These are phyloP conservation scores for Ataeniobius toweri DNA, from an alignment of 2,797 vertebrate species.

Conservation along the genomic window DNA sequence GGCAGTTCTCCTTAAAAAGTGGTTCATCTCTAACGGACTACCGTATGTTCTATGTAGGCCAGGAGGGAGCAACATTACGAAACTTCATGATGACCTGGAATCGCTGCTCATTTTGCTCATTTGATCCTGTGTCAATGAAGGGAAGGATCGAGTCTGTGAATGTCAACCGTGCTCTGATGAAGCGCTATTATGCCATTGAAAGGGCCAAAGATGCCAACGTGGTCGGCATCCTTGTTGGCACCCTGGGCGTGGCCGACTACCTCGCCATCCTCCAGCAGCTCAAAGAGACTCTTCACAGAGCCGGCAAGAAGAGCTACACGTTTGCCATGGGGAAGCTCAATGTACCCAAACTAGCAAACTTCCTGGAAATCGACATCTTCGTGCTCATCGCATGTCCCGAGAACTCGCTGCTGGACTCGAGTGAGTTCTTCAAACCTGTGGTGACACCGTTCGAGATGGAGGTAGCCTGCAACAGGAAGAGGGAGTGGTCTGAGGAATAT, in stretches of 20 bases:
- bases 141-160: conserved; percentile 81
- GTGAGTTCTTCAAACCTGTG: conserved; percentile 86
- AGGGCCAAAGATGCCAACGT: conserved; percentile 89
- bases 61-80: conserved; percentile 81
- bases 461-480: conserved; percentile 91
- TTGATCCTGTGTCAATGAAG: conserved; percentile 78
- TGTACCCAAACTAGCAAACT: conserved; percentile 94
- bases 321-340: conserved; percentile 94
- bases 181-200: conserved; percentile 91
- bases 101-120: conserved; percentile 85
- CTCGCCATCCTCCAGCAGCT: conserved; percentile 86
- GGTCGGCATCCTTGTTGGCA: conserved; percentile 93
- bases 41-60: conserved; percentile 81
- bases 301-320: conserved; percentile 92
- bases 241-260: conserved; percentile 87
- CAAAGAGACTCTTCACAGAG: conserved; percentile 78
- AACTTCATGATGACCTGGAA: conserved; percentile 94
- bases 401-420: conserved; percentile 88
- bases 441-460: conserved; percentile 95
- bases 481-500: conserved; percentile 88
- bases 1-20: conserved; percentile 68
- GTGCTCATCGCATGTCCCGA: conserved; percentile 93
- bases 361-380: conserved; percentile 92
- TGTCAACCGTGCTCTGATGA: conserved; percentile 86
- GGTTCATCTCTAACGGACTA: conserved; percentile 69